Evolutionary conservation across 2,888 invertebrate species (phyloP), one percentile per base, ranked within the genome.

Genomic region (Cheilosia pagana): DNA sequence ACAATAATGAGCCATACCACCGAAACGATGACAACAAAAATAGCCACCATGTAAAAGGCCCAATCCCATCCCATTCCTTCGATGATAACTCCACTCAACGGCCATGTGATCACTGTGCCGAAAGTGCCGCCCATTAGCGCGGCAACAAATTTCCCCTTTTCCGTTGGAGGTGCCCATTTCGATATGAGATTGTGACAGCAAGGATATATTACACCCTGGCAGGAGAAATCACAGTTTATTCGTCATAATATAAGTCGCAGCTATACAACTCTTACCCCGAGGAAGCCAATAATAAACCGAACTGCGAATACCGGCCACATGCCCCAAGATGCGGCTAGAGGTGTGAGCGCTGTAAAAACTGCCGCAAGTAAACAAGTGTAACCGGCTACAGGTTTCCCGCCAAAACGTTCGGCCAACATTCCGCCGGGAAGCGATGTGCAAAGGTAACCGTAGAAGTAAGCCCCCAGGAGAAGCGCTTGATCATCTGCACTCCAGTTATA

Each of bases 121-220:
- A 96, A 93, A 0, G 95, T 95, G 5, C 95, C 95, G 12, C 95
- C 95, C 93, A 95, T 94, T 88, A 95, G 92, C 0, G 95, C 94
- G 87, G 95, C 94, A 0, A 95, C 93, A 88, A 96, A 95, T 89
- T 95, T 95, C 8, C 95, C 94, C 89, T 95, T 95, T 89, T 96
- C 95, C n/a, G 94, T 93, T 1, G 95, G 95, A 0, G 96, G 95
- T 0, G 95, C 93, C 96, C 96, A 96, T 88, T 94, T 93, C 0
- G 95, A 95, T 4, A 96, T 94, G 76, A 96, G 89, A 3, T 93
- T 93, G 87, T 95, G 95, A 10, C 94, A 92, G 4, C 94, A 93
- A 2, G 95, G 95, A 89, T 95, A 95, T 25, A 93, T 90, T 23
- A 94, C 92, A 10, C 95, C 95, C 93, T 94, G 88, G 52, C 19